phyloP scores from a whole-genome alignment of 1,140 invertebrate species.

The Papilio polytes region DNA sequence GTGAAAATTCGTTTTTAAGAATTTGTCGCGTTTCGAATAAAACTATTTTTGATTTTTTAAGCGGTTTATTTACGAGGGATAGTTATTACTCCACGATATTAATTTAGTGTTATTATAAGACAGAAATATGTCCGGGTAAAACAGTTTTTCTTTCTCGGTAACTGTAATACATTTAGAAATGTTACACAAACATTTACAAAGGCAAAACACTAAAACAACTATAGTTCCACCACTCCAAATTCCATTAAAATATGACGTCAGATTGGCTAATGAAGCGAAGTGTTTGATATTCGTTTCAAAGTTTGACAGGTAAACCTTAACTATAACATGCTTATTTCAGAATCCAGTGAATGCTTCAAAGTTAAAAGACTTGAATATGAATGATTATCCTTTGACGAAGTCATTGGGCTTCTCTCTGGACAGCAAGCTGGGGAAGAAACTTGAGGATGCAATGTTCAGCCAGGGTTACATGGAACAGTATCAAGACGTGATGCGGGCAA shows the following conservation, averaged over 20 bases:
- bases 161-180: no score
- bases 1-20: background rate
- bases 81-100: no score
- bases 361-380: constrained; percentile 29
- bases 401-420: constrained; percentile 55
- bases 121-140: no score
- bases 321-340: background rate
- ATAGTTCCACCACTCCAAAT: no score
- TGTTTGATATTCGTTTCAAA: no score
- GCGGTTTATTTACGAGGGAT: no score
- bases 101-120: no score
- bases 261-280: no score
- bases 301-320: constrained; percentile 7
- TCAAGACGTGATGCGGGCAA: constrained; percentile 62
- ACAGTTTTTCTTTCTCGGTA: no score
- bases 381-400: constrained; percentile 54
- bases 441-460: constrained; percentile 50
- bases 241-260: no score
- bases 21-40: background rate
- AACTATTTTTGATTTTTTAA: background rate
- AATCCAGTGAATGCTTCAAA: constrained; percentile 38
- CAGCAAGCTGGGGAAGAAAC: constrained; percentile 44
- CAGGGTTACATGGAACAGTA: constrained; percentile 57
- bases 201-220: no score
- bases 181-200: no score